phyloP scores from a whole-genome alignment of 1,140 invertebrate species.

The Cyclina sinensis region DNA sequence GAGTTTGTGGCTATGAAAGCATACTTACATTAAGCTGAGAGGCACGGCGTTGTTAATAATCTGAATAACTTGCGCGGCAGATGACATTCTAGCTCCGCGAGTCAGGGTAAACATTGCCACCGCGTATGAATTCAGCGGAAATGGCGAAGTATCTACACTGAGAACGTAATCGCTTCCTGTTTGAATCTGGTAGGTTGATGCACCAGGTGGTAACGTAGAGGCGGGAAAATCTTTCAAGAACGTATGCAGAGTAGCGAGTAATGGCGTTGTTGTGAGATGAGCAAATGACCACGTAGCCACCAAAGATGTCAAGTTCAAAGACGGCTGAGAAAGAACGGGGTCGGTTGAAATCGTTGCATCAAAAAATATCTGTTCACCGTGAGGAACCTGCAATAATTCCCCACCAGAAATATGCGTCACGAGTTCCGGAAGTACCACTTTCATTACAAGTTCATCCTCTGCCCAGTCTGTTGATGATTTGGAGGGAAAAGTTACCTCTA shows the following conservation, averaged over 20 bases:
- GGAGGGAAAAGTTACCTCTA: slow-evolving; percentile 17
- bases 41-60: slow-evolving; percentile 2
- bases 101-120: slow-evolving; percentile 26
- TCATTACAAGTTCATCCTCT: slow-evolving; percentile 15
- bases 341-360: slow-evolving; percentile 32
- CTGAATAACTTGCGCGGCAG: slow-evolving; percentile 24
- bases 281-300: not conserved
- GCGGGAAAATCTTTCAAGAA: not conserved
- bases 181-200: not conserved
- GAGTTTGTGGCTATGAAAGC: too few relatives aligned
- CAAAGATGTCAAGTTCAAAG: not conserved
- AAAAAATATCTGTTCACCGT: not conserved
- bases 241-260: not conserved
- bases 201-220: not conserved
- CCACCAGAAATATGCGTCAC: slow-evolving; percentile 44
- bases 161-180: slow-evolving; percentile 25
- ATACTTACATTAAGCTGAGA: slow-evolving; percentile 18
- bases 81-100: not conserved
- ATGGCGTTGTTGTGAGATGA: not conserved
- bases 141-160: not conserved
- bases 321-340: slow-evolving; percentile 1
- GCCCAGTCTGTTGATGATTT: not conserved
- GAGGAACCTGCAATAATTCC: slow-evolving; percentile 16
- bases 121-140: not conserved
- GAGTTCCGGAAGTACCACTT: slow-evolving; percentile 51